Evolutionary conservation across 2,888 invertebrate genomes (phyloP), one percentile per base, ranked within the genome.

Genomic region (Nymphalis polychloros): DNA sequence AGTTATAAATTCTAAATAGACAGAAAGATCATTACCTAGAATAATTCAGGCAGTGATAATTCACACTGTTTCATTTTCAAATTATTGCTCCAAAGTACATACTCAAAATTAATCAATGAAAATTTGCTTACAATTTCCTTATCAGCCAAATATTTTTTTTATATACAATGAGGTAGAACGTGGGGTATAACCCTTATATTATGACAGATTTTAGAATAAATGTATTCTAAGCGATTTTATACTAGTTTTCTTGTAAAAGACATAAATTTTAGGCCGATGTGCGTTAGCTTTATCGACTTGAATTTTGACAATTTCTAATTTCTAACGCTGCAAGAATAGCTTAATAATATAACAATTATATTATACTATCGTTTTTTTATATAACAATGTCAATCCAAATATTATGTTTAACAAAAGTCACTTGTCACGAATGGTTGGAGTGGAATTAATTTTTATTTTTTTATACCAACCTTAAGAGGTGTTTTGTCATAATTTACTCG

Each of bases 101-200:
- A 76, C 77, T 80, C 78, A 77, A 81, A 84, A 84, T 80, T 70
- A 81, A 80, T 82, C 81, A 83, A 81, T 76, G 78, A 83, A 83
- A 79, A 77, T 80, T 79, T 82, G 81, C 83, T 84, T 84, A 84
- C 78, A 80, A 76, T 75, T 83, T 81, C 81, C 85, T 88, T 89
- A 89, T 76, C 88, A 90, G 88, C 87, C 88, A 87, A 91, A 88
- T n/a, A n/a, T n/a, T 86, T 82, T 81, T 31, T 78, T 79, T 90
- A 91, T 90, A 81, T 91, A 92, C 90, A 92, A 89, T 91, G 92
- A 92, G 92, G 92, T 91, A 92, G 92, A 89, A 87, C 81, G 79
- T 75, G 89, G 90, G 90, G 81, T 77, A 72, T 75, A 75, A 79
- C 85, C 87, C 87, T 81, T 86, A 77, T 82, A 85, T 85, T 87